Evolutionary conservation across 2,888 invertebrate genomes (phyloP).

Genomic region (Sinhomidia bicolor): DNA sequence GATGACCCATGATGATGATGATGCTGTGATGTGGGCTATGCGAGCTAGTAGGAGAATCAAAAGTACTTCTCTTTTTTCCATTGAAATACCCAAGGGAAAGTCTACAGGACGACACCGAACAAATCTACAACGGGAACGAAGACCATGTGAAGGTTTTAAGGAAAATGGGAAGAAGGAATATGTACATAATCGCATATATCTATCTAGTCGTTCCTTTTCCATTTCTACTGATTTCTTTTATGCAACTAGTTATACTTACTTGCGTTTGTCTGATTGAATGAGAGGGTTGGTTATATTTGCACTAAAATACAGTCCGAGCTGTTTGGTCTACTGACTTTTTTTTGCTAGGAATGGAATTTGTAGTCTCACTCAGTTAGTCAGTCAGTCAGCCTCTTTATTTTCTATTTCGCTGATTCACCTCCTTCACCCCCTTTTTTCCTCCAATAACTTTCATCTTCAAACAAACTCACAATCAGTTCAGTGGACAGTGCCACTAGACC

Average conservation of each 20-base stretch:
- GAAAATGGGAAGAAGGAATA: background rate
- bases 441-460: conserved; percentile 6
- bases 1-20: background rate
- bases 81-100: conserved; percentile 35
- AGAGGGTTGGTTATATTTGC: background rate
- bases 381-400: background rate
- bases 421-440: background rate
- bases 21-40: too few relatives aligned
- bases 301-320: background rate
- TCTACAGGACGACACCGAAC: background rate
- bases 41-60: conserved; percentile 19
- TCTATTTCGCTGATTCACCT: conserved; percentile 24
- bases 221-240: conserved; percentile 28
- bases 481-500: conserved; percentile 15
- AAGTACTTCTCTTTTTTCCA: conserved; percentile 1
- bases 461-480: conserved; percentile 32
- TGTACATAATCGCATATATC: too few relatives aligned
- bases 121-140: too few relatives aligned
- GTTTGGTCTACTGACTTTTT: background rate
- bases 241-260: background rate
- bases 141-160: background rate
- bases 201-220: background rate
- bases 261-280: background rate
- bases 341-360: background rate
- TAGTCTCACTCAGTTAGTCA: too few relatives aligned